Evolutionary conservation across 2,113 vertebrate genomes (phyloP).

Genomic region (Physeter macrocephalus): DNA sequence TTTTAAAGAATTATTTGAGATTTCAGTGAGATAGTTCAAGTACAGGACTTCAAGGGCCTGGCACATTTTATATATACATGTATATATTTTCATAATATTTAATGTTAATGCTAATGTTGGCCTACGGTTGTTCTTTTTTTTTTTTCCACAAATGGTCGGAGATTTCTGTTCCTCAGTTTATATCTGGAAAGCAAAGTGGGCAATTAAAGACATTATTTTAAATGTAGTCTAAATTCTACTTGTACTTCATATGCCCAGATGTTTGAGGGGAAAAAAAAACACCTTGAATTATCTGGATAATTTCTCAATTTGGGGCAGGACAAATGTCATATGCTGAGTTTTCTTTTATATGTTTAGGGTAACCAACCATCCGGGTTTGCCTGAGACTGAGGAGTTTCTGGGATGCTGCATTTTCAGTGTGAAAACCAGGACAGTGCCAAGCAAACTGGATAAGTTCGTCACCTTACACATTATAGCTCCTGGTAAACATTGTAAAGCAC

Average conservation of each 20-base stretch:
- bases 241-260: background rate
- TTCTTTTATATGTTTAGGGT: background rate
- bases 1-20: background rate
- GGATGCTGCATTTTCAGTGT: background rate
- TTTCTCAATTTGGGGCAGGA: background rate
- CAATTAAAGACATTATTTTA: background rate
- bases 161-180: background rate
- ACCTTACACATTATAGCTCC: background rate
- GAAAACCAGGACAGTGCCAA: background rate
- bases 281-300: background rate
- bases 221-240: background rate
- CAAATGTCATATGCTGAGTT: background rate
- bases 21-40: background rate
- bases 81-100: background rate
- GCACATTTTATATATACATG: background rate
- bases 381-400: background rate
- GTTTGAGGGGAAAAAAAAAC: background rate
- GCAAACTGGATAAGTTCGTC: background rate
- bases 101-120: background rate
- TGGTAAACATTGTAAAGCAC: background rate
- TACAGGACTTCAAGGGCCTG: background rate
- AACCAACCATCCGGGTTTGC: background rate
- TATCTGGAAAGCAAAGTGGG: background rate
- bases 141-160: background rate
- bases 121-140: background rate